A percentile compares a stretch with the other conserved stretches of the same genome.
These are phyloP conservation scores for Anoplius nigerrimus DNA, from an alignment of 2,888 invertebrate species.

Conservation along the genomic window DNA sequence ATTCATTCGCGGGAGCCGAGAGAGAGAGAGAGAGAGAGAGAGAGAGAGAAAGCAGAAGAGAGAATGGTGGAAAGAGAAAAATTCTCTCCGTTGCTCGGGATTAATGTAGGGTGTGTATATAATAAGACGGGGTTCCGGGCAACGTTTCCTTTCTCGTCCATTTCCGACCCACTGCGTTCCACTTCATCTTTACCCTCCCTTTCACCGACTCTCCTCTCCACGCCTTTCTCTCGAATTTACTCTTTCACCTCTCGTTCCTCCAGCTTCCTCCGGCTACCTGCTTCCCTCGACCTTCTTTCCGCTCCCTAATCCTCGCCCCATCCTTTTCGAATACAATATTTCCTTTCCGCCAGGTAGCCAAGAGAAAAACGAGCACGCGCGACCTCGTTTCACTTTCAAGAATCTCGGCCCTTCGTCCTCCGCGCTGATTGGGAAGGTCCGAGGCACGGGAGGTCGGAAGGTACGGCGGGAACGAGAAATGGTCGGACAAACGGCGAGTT, in stretches of 20 bases:
- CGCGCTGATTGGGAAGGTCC: background rate
- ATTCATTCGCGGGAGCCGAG: background rate
- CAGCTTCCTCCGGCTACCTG: too few relatives aligned
- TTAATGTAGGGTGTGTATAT: too few relatives aligned
- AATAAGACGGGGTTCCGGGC: background rate
- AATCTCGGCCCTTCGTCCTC: background rate
- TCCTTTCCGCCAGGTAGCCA: background rate
- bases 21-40: background rate
- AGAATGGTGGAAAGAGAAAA: background rate
- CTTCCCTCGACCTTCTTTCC: slow-evolving; percentile 7
- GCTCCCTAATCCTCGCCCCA: slow-evolving; percentile 6
- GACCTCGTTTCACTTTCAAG: background rate
- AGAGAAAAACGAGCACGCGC: background rate
- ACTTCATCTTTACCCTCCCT: too few relatives aligned
- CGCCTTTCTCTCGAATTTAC: too few relatives aligned
- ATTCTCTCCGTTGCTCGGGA: background rate
- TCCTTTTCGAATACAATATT: too few relatives aligned
- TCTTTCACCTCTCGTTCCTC: too few relatives aligned
- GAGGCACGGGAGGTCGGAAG: too few relatives aligned
- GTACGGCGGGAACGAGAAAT: too few relatives aligned
- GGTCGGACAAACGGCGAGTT: too few relatives aligned
- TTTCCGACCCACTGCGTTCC: background rate
- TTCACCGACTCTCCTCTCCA: too few relatives aligned
- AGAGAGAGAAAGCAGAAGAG: background rate
- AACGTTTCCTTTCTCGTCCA: slow-evolving; percentile 24